Conservation (phyloP, 2,888 invertebrate genomes). For the Microplitis manilae region DNA sequence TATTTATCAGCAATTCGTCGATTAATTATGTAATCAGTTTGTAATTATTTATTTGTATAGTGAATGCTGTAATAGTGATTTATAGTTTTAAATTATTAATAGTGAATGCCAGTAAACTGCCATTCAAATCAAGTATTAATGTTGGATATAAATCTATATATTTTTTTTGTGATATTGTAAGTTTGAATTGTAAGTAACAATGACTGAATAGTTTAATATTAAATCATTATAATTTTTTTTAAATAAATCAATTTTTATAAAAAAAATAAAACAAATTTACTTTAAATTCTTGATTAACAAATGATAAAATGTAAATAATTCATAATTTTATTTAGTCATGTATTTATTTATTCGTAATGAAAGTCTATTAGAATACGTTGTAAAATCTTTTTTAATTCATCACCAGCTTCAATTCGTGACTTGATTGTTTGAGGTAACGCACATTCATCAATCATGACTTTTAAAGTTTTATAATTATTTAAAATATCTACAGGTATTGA, state of each 20-base stretch:
- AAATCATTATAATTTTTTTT: conserved; percentile 12
- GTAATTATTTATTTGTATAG: too few species aligned
- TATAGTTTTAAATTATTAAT: too few species aligned
- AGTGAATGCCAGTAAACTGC: too few species aligned
- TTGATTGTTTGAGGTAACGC: conserved; percentile 53
- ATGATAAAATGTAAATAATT: background rate
- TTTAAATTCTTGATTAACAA: background rate
- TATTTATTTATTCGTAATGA: too few species aligned
- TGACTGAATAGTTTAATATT: background rate
- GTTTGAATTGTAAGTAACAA: background rate
- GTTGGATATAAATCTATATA: background rate
- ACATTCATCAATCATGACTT: conserved; percentile 61
- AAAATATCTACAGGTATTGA: conserved; percentile 58
- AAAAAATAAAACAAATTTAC: too few species aligned
- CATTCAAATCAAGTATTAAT: background rate
- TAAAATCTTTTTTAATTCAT: conserved; percentile 57
- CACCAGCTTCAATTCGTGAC: conserved; percentile 59
- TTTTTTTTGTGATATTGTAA: conserved; percentile 7
- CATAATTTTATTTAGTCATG: conserved; percentile 40
- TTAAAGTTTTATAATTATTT: conserved; percentile 59
- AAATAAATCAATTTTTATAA: conserved; percentile 22
- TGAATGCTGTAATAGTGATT: too few species aligned
- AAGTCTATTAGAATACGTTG: conserved; percentile 53
- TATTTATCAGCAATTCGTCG: background rate
- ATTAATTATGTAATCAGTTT: too few species aligned